Conservation (phyloP, 2,113 vertebrate species). For the Tyto alba region DNA sequence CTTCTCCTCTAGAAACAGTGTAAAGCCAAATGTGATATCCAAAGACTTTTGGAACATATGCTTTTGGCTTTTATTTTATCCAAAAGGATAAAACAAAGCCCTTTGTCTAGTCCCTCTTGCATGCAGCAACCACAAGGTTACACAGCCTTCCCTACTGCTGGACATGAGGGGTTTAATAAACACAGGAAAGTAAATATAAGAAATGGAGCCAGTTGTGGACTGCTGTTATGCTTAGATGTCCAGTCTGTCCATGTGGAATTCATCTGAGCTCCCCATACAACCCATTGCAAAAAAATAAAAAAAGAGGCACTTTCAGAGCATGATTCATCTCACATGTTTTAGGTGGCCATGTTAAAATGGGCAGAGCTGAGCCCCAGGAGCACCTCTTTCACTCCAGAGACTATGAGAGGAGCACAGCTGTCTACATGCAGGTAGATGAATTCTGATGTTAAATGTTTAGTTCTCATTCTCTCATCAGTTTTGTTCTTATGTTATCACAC, state of each 20-base stretch:
- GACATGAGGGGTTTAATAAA: background rate
- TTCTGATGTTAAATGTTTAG: background rate
- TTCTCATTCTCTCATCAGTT: background rate
- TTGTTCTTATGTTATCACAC: background rate
- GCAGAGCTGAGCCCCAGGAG: background rate
- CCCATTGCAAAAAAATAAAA: background rate
- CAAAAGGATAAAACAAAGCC: background rate
- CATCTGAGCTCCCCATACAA: background rate
- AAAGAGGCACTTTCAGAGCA: background rate
- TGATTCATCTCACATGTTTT: background rate
- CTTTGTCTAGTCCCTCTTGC: background rate
- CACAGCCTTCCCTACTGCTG: background rate
- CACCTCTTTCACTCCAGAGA: background rate
- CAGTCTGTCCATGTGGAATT: background rate
- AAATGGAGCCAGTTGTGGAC: background rate
- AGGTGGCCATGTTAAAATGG: background rate
- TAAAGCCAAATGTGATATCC: background rate
- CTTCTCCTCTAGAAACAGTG: background rate
- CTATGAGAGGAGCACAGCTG: background rate
- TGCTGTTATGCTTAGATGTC: rapidly evolving
- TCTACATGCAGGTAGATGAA: background rate
- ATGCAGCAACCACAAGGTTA: background rate
- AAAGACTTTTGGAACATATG: background rate
- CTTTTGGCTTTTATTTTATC: background rate
- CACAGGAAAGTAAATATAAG: background rate